Base-by-base conservation (phyloP, 2,113 vertebrate species). In the Struthio camelus region DNA sequence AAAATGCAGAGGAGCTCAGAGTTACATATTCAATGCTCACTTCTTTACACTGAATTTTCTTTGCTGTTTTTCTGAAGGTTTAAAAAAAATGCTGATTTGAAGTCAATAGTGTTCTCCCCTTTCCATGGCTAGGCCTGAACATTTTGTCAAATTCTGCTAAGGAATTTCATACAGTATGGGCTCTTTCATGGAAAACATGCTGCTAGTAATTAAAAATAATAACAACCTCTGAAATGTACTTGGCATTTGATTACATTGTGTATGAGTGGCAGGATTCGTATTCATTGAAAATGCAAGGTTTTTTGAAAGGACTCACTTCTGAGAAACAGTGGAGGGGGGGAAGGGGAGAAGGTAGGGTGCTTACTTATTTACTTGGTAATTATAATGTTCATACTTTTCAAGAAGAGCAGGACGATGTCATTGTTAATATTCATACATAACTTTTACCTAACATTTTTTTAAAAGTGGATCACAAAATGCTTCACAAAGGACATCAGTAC, bases 351-450 rank as follows among this genome's bases (percentile, higher is more conserved):
- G 44, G 38, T 25, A 17, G 3, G 0, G 54, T 1, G 1, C 20
- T 28, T 13, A 10, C 3, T 1, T 23, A 4, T 18, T 7, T 24
- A 13, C 48, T 28, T 3, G 14, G 50, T 18, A 13, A 48, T 70
- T 50, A 36, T n/a, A 34, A 36, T 1, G 1, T 13, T 36, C 65
- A 14, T 1, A 1, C 6, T 0, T 2, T 22, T 15, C 2, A 16
- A 28, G 67, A 36, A 24, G 44, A 20, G n/a, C 65, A 10, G 42
- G 51, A 14, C 20, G 10, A 0, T 1, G 18, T 5, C 36, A 13
- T 38, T 34, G 34, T 9, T 32, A 5, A 16, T 23, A 5, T 27
- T 24, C 51, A 48, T 2, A 34, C 30, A 10, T 2, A 11, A 23
- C n/a, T 42, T 40, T 59, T 16, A 4, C 0, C 5, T 4, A 16